Percentiles rank a stretch among this genome's conserved stretches.
phyloP scores from a whole-genome alignment of 1,140 invertebrate species.

The Camponotus floridanus region DNA sequence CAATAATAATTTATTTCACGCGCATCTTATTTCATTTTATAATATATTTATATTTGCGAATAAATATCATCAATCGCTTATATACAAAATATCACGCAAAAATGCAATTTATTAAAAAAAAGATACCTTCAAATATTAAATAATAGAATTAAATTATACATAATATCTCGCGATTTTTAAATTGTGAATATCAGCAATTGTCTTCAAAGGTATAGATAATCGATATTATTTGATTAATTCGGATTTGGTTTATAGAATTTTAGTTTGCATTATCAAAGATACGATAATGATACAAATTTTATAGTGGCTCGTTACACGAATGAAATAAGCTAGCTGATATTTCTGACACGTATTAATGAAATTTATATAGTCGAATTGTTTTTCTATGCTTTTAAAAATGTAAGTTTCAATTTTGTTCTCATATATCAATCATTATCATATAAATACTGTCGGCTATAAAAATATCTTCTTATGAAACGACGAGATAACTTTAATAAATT shows the following conservation, averaged over 20 bases:
- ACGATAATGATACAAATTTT: background rate
- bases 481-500: background rate
- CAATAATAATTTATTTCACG: background rate
- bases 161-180: background rate
- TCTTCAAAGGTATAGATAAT: background rate
- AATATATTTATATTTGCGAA: background rate
- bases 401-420: no score
- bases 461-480: background rate
- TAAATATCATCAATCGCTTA: conserved; percentile 4
- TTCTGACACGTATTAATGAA: background rate
- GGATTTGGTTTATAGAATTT: background rate
- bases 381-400: no score
- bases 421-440: background rate
- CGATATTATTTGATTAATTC: background rate
- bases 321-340: background rate
- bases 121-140: background rate
- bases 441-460: background rate
- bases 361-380: no score
- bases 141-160: background rate
- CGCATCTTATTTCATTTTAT: no score
- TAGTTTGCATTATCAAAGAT: background rate
- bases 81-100: background rate
- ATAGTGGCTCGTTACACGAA: background rate
- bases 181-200: background rate
- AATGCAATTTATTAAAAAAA: background rate